phyloP scores from a whole-genome alignment of 2,797 vertebrate genomes.

The Aeoliscus strigatus region DNA sequence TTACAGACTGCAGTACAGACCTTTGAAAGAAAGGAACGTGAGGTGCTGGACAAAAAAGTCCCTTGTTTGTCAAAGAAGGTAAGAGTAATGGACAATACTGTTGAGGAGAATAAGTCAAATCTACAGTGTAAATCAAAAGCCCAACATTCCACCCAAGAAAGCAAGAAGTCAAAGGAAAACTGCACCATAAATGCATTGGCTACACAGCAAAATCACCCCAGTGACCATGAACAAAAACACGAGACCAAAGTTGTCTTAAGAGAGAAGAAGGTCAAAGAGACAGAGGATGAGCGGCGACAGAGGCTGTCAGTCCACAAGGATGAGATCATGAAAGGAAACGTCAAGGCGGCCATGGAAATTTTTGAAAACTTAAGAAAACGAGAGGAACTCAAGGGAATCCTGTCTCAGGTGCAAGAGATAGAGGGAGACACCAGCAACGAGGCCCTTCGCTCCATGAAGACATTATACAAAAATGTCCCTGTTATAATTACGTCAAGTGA shows the following conservation, averaged over 20 bases:
- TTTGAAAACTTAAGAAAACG: conserved; percentile 80
- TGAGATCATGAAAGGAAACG: conserved; percentile 83
- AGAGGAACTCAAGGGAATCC: conserved; percentile 81
- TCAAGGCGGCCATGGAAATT: conserved; percentile 77
- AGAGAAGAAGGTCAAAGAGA: conserved; percentile 67
- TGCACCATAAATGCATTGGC: conserved; percentile 6
- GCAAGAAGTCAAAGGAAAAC: conserved; percentile 4
- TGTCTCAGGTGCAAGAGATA: conserved; percentile 79
- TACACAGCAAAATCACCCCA: conserved; percentile 17
- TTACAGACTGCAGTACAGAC: conserved; percentile 46
- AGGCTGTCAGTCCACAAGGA: conserved; percentile 83
- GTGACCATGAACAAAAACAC: conserved; percentile 16
- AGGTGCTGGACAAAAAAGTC: conserved; percentile 27
- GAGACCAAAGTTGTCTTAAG: conserved; percentile 69
- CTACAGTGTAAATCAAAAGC: conserved; percentile 17
- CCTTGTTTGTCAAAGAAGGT: conserved; percentile 49
- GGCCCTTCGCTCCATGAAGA: conserved; percentile 71
- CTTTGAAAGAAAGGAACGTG: conserved; percentile 52
- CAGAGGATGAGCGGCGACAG: conserved; percentile 76
- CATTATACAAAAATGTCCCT: conserved; percentile 79
- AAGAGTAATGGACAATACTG: conserved; percentile 31
- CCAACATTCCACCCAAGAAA: conserved; percentile 3
- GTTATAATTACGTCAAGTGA: conserved; percentile 53
- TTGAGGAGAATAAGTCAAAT: conserved; percentile 22
- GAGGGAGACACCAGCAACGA: conserved; percentile 74